Conservation (phyloP, 1,140 invertebrate species). For the Brachionus rubens region DNA sequence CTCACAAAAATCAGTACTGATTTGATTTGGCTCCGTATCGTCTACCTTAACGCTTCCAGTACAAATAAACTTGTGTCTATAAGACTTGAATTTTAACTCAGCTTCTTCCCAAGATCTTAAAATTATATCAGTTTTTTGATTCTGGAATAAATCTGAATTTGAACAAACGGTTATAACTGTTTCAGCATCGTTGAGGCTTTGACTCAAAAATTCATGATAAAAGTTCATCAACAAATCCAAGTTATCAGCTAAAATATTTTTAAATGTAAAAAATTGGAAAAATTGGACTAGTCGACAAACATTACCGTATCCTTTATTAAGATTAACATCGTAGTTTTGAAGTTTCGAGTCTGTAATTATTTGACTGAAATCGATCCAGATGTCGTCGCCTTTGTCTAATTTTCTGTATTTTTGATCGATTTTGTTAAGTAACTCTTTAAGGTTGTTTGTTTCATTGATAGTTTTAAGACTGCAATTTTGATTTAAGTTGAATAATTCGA, state of each 20-base stretch:
- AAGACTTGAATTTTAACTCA: neutral
- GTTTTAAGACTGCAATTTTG: neutral
- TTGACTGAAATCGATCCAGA: neutral
- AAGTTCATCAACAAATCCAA: too few relatives aligned
- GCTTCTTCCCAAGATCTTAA: neutral
- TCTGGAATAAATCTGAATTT: constrained; percentile 27
- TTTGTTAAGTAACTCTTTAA: neutral
- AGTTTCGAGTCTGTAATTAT: neutral
- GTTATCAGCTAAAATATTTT: constrained; percentile 14
- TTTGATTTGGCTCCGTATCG: neutral
- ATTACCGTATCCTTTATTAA: neutral
- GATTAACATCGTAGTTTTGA: constrained; percentile 16
- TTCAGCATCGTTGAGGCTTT: neutral
- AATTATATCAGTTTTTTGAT: constrained; percentile 35
- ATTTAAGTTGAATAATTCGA: neutral
- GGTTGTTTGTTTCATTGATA: neutral
- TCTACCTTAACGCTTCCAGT: constrained; percentile 28
- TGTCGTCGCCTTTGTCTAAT: neutral
- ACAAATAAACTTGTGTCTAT: constrained; percentile 18
- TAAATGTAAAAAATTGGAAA: too few relatives aligned
- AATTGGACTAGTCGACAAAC: too few relatives aligned
- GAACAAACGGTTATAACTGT: neutral
- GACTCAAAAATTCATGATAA: constrained; percentile 1
- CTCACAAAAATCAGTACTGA: neutral
- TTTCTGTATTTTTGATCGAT: constrained; percentile 1